Conservation (phyloP, 2,113 vertebrate species). For the human region GRCh38 chr6:19520001-19520500, state of each 20-base stretch:
- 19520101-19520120: too few species aligned
- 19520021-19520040: background rate
- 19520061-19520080: background rate
- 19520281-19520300: background rate
- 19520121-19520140: background rate
- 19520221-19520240: slow-evolving; percentile 21
- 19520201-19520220: background rate
- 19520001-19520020: background rate
- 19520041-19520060: background rate
- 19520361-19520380: background rate
- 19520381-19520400: background rate
- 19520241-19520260: background rate
- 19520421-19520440: background rate
- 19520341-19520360: background rate
- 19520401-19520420: background rate
- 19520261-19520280: background rate
- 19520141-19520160: background rate
- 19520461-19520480: background rate
- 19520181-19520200: background rate
- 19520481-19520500: background rate
- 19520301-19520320: background rate
- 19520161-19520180: background rate
- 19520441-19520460: background rate
- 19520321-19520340: background rate
- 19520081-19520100: background rate